Evolutionary conservation across 2,888 invertebrate species (phyloP), one percentile per base, ranked within the genome.

Genomic region (Acholoe squamosa): DNA sequence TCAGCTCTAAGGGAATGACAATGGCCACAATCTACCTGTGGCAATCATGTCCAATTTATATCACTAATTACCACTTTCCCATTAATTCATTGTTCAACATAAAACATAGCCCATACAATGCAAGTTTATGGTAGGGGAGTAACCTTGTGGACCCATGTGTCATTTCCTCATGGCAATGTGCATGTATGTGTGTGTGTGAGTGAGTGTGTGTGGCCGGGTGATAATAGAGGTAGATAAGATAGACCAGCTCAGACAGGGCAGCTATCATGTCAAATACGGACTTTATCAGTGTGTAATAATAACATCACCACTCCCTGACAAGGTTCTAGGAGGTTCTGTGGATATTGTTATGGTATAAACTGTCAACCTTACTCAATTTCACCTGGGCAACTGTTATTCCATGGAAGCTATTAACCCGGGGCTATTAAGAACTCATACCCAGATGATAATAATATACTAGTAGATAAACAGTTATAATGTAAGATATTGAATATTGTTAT

Each of bases 141-240:
- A 28, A 71, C 25, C 71, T 71, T 71, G 43, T 43, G 43, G 71
- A 28, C 71, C 71, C 25, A 25, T 71, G 71, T n/a, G 71, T 28
- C 71, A 71, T 71, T 71, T 71, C 71, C 71, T 71, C 71, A 28
- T 71, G 1, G 19, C 28, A 28, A 1, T 22, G 71, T 1, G 3
- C 10, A 0, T 25, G 31, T 71, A n/a, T 71, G 71, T 25, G 14
- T 22, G 71, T n/a, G 71, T 25, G 14, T 22, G 71, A 7, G 3
- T 43, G 12, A 28, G 31, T 71, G n/a, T 71, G 71, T 25, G 14
- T 22, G 71, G 28, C n/a, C n/a, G 12, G 71, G 71, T 5, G 71
- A 71, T 71, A 71, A 5, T 25, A 71, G 71, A 71, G 12, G 25
- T 14, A 71, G 71, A 71, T 71, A 71, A 71, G 71, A 71, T 71